Conservation (phyloP, 2,888 invertebrate species). For the Cerastis leucographa region DNA sequence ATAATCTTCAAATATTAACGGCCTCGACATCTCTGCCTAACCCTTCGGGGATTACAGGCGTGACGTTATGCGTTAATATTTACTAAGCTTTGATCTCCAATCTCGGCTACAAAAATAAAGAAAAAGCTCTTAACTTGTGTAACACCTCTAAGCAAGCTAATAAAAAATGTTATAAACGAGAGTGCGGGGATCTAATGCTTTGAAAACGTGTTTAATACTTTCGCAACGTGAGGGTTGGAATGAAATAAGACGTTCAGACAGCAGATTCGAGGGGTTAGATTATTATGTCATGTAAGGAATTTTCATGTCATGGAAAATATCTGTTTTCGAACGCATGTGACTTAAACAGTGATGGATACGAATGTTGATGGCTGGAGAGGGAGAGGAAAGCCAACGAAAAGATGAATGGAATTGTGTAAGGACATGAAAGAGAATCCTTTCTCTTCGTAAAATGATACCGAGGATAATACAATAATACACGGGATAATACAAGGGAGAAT, state of each 20-base stretch:
- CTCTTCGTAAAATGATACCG: too few species aligned
- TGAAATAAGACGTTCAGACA: conserved; percentile 5
- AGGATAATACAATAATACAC: too few species aligned
- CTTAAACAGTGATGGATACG: too few species aligned
- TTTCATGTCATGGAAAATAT: too few species aligned
- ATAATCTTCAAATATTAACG: background rate
- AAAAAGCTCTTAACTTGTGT: conserved; percentile 4
- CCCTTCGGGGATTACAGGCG: too few species aligned
- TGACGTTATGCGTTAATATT: background rate
- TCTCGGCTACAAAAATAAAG: background rate
- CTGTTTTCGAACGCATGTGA: too few species aligned
- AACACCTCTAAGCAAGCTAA: conserved; percentile 13
- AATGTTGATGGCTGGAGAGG: too few species aligned
- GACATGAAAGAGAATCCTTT: too few species aligned
- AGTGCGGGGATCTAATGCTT: conserved; percentile 30
- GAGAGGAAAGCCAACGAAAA: too few species aligned
- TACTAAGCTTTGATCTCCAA: background rate
- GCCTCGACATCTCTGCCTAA: too few species aligned
- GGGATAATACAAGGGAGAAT: too few species aligned
- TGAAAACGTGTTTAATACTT: conserved; percentile 45
- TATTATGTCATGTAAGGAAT: background rate
- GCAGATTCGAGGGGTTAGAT: background rate
- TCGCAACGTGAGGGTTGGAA: conserved; percentile 38
- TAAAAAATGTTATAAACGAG: conserved; percentile 38
- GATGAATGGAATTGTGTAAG: too few species aligned